These are phyloP conservation scores for Proisotoma minuta DNA, from an alignment of 2,888 invertebrate genomes.

Conservation along the genomic window DNA sequence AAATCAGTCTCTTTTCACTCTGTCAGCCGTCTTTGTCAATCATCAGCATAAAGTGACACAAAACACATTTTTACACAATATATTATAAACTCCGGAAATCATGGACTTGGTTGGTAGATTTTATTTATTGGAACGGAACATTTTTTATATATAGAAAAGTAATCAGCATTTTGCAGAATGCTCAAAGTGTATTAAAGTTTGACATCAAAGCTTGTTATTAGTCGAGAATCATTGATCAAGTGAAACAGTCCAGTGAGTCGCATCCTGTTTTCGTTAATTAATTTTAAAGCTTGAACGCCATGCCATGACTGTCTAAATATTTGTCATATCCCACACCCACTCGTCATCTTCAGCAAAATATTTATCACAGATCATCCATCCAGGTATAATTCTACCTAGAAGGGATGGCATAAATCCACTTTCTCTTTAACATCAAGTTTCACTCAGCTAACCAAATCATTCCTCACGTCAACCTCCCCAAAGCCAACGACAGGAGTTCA, in stretches of 20 bases:
- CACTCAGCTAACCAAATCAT: neutral
- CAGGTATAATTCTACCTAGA: conserved; percentile 9
- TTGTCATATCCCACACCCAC: neutral
- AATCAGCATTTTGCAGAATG: neutral
- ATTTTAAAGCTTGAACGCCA: neutral
- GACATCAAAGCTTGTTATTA: neutral
- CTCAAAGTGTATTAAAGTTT: neutral
- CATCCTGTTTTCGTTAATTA: neutral
- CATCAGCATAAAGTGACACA: neutral
- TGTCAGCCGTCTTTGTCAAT: neutral
- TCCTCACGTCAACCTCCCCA: conserved; percentile 2
- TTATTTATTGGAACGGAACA: neutral
- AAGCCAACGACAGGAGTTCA: conserved; percentile 7
- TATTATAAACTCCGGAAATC: neutral
- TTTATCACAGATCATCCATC: neutral
- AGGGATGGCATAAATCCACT: neutral
- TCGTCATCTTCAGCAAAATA: neutral
- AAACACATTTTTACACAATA: neutral
- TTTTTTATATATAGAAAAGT: neutral
- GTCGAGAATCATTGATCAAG: neutral
- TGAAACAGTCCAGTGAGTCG: neutral
- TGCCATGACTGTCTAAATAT: neutral
- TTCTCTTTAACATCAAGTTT: neutral
- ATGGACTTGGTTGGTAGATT: neutral
- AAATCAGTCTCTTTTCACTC: neutral